Evolutionary conservation across 2,113 vertebrate genomes (phyloP).

Genomic region (Aepyceros melampus): DNA sequence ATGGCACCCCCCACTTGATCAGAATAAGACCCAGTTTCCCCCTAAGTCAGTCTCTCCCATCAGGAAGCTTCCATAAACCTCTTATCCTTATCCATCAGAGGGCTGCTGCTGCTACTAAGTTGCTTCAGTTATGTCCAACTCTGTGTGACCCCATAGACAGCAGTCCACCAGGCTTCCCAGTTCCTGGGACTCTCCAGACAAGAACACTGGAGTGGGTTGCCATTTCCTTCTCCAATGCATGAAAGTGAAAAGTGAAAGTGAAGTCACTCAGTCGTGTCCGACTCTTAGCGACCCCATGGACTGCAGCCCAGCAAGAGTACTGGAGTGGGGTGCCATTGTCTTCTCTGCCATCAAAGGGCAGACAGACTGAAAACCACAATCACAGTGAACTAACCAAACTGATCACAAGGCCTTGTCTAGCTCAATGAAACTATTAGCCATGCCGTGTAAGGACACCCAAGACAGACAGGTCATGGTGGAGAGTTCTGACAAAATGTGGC

Average conservation of each 20-base stretch:
- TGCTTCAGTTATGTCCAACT: too few relatives aligned
- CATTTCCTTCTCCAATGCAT: too few relatives aligned
- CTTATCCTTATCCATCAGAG: not conserved
- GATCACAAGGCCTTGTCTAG: not conserved
- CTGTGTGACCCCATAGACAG: too few relatives aligned
- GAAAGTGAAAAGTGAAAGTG: too few relatives aligned
- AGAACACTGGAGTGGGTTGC: too few relatives aligned
- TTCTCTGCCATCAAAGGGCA: not conserved
- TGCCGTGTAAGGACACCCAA: not conserved
- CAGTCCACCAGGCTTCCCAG: too few relatives aligned
- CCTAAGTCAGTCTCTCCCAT: not conserved
- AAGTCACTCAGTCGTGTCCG: rapidly evolving
- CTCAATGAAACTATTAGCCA: not conserved
- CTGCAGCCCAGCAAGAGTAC: too few relatives aligned
- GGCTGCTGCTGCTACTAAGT: too few relatives aligned
- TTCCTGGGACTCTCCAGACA: too few relatives aligned
- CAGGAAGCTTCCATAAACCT: not conserved
- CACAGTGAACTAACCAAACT: not conserved
- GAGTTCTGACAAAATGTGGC: not conserved
- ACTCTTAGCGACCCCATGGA: too few relatives aligned
- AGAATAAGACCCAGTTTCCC: not conserved
- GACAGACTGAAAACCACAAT: not conserved
- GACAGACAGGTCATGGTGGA: not conserved
- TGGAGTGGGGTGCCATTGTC: too few relatives aligned
- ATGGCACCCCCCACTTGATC: rapidly evolving